Evolutionary conservation across 2,888 invertebrate genomes (phyloP).

Genomic region (Allygus modestus): DNA sequence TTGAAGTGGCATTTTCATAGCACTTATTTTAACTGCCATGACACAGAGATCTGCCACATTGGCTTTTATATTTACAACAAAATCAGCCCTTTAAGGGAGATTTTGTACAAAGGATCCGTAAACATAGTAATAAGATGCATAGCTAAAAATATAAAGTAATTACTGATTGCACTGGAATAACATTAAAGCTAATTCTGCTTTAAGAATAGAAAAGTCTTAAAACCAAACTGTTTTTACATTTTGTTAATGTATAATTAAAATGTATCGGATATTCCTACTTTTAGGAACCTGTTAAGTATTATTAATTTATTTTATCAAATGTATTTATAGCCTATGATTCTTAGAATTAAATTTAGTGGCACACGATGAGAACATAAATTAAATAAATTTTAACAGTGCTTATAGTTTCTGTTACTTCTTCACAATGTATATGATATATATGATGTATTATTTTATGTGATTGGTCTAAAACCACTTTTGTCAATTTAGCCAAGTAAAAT

Average conservation of each 20-base stretch:
- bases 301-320: not conserved
- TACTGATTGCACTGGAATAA: constrained; percentile 14
- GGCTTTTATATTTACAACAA: constrained; percentile 41
- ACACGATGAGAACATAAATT: too few relatives aligned
- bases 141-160: constrained; percentile 4
- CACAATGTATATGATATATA: too few relatives aligned
- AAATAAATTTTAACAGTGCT: too few relatives aligned
- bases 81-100: constrained; percentile 24
- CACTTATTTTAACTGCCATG: constrained; percentile 40
- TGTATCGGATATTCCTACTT: too few relatives aligned
- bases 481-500: too few relatives aligned
- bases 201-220: not conserved
- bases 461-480: too few relatives aligned
- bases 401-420: too few relatives aligned
- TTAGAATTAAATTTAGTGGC: too few relatives aligned
- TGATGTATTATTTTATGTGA: too few relatives aligned
- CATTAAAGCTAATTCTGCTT: constrained; percentile 12
- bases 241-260: not conserved
- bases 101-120: not conserved
- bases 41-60: constrained; percentile 41
- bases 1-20: constrained; percentile 51
- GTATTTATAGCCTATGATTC: too few relatives aligned
- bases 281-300: too few relatives aligned
- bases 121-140: not conserved
- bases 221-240: not conserved